Evolutionary conservation across 2,797 vertebrate genomes (phyloP), one percentile per base, ranked within the genome.

Genomic region (Sciurus carolinensis): DNA sequence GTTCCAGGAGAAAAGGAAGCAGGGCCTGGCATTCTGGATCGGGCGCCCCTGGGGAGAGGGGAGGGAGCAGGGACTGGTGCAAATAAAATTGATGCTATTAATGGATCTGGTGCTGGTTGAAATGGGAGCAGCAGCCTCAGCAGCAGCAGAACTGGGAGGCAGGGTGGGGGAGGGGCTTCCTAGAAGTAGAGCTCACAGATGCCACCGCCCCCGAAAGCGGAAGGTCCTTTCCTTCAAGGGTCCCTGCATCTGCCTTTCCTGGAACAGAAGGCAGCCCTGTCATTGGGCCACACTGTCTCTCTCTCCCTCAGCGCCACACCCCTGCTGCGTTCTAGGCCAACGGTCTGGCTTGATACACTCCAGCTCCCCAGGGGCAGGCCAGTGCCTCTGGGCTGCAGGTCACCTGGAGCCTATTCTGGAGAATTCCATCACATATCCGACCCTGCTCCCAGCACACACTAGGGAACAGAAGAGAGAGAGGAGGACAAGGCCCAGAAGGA

Each of bases 61-160:
- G 94, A 94, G 96, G 91, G 97, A 96, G 95, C 77, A n/a, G 28
- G 92, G 94, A 54, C 81, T 96, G 95, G 94, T 86, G 95, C 96
- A 96, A 97, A 97, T 97, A 96, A 97, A 97, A 97, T 92, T 90
- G 97, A 97, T 97, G 96, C 97, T 98, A 97, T 98, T 97, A 97
- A 97, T 97, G 97, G 97, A 87, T 94, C 93, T 71, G 54, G 93
- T 76, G 96, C 97, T 96, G 96, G 96, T 84, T 91, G 95, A 94
- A 97, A 97, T 88, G 94, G 96, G 97, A 96, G 82, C 96, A 97
- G 97, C 94, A 3, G 26, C 62, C 83, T 79, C 88, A 8, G 94
- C 91, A 54, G 95, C 42, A 7, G 81, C 69, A 84, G 93, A 66
- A 71, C 85, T 50, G 18, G 88, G 88, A 67, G n/a, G 36, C 24